Base-by-base conservation (phyloP, 2,797 vertebrate genomes). In the Ceyx erithaca region DNA sequence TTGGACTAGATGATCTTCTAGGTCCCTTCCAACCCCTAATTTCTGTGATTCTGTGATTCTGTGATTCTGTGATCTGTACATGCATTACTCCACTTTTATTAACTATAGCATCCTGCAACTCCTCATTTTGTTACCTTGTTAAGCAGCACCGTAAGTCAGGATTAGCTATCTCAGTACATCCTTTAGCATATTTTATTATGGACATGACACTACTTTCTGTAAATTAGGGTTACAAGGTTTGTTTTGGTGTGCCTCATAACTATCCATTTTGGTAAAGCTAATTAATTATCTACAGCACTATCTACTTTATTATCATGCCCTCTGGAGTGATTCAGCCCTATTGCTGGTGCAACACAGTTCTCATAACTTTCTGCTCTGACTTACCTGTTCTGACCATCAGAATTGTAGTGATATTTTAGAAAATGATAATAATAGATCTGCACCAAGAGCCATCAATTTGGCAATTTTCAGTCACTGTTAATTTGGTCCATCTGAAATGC, bases 251-350 rank as follows among this genome's bases (percentile, higher is more conserved):
- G 25, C 43, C 26, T 76, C 48, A 49, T 62, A 88, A 30, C 26
- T 62, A 26, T 14, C 2, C 2, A 14, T 54, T 68, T 20, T 31
- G 23, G 26, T 40, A 49, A 22, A 68, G 10, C 2, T 78, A 69
- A 61, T 64, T 18, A 2, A 0, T 41, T 80, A 26, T 7, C 43
- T 52, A 6, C 2, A 7, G 1, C 12, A 55, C 16, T 28, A 33
- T 23, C 14, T 82, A 15, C 19, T 58, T 72, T 64, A 14, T 10
- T 62, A 5, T 46, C 1, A 4, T 18, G 11, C 9, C 8, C 8
- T 54, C 25, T 54, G 13, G 23, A 64, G 18, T 33, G 19, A 68
- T 72, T 80, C 20, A 69, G 16, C 8, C 12, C 2, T 8, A 0
- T 52, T 49, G 46, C 12, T 69, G 8, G 22, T 84, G 22, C 28